phyloP scores from a whole-genome alignment of 1,140 invertebrate genomes.

The Pseudomyrmex concolor region DNA sequence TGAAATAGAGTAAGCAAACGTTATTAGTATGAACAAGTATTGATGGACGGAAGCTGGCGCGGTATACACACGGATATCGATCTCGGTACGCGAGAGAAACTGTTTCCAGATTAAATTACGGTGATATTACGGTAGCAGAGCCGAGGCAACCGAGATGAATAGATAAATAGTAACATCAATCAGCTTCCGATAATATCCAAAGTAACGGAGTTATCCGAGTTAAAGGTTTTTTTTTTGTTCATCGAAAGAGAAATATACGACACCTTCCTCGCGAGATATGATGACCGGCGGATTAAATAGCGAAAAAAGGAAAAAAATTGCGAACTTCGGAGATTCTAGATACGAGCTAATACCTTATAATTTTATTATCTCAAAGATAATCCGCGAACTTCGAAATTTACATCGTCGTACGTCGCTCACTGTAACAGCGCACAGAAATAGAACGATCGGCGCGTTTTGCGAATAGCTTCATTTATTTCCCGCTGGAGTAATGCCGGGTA shows the following conservation, averaged over 20 bases:
- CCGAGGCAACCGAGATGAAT: constrained; percentile 1
- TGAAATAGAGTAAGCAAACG: constrained; percentile 77
- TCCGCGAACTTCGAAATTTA: not conserved
- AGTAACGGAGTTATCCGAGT: too few relatives aligned
- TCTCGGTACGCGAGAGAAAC: constrained; percentile 28
- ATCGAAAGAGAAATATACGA: too few relatives aligned
- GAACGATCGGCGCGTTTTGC: too few relatives aligned
- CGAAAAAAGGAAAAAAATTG: too few relatives aligned
- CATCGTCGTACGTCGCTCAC: not conserved
- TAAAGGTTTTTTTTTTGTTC: too few relatives aligned
- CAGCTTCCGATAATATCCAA: not conserved
- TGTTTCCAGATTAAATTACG: constrained; percentile 5
- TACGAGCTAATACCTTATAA: too few relatives aligned
- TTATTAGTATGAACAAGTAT: constrained; percentile 60
- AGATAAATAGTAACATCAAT: not conserved
- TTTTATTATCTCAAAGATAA: not conserved
- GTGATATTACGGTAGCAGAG: not conserved
- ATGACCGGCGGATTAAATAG: too few relatives aligned
- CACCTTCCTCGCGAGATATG: too few relatives aligned
- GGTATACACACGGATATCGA: constrained; percentile 56
- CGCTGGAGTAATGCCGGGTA: not conserved
- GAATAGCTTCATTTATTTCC: constrained; percentile 31
- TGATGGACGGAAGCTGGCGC: constrained; percentile 32
- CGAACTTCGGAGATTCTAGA: too few relatives aligned
- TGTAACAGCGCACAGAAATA: not conserved